Evolutionary conservation across 2,113 vertebrate species (phyloP).

Genomic region (Nothocercus julius): DNA sequence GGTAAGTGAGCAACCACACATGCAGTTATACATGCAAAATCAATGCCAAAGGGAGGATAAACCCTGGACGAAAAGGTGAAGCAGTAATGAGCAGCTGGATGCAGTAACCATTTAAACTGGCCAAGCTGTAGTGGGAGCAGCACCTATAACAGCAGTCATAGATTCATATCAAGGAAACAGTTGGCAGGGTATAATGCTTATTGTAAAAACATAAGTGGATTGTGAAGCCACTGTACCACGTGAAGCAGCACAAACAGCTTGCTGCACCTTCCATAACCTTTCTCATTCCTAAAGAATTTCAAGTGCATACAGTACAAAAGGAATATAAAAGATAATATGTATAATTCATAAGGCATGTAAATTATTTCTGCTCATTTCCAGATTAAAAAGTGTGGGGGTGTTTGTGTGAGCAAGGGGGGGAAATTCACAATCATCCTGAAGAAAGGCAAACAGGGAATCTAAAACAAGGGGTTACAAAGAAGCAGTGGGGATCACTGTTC

Average conservation of each 20-base stretch:
- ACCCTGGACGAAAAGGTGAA: not conserved
- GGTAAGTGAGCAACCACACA: not conserved
- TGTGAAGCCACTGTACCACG: not conserved
- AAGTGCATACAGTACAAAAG: not conserved
- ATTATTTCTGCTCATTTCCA: constrained; percentile 12
- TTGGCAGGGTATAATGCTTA: not conserved
- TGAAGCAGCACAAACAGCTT: constrained; percentile 4
- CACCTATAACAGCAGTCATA: fast-evolving
- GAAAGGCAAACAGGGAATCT: not conserved
- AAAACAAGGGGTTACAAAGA: not conserved
- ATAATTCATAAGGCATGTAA: constrained; percentile 15
- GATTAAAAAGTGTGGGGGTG: not conserved
- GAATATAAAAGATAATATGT: not conserved
- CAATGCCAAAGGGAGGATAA: not conserved
- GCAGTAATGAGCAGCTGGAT: not conserved
- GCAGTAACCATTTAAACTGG: not conserved
- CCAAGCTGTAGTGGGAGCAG: not conserved
- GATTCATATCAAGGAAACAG: not conserved
- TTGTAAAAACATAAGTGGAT: not conserved
- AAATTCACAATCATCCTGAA: not conserved
- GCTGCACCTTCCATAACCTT: not conserved
- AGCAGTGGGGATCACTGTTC: not conserved
- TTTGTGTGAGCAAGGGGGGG: not conserved
- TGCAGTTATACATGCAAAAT: not conserved
- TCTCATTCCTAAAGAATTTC: not conserved